Conservation (phyloP, 2,888 invertebrate genomes). For the Reticulitermes lucifugus region DNA sequence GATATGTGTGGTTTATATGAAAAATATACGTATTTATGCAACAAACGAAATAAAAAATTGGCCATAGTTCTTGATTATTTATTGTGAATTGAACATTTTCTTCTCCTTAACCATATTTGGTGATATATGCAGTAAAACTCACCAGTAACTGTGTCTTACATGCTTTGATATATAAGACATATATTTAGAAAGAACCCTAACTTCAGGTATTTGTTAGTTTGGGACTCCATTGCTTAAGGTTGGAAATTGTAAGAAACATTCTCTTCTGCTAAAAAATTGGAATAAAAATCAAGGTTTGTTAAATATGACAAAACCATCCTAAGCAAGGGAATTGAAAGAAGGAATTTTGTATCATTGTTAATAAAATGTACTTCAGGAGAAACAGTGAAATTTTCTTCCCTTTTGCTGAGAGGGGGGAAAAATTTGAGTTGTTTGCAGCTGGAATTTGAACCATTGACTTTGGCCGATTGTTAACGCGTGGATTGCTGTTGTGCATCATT, state of each 20-base stretch:
- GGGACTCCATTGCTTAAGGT: slow-evolving; percentile 39
- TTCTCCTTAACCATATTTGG: background rate
- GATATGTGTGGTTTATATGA: background rate
- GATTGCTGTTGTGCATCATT: background rate
- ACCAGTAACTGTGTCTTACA: too few species aligned
- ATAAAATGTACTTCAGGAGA: slow-evolving; percentile 27
- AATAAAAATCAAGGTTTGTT: too few species aligned
- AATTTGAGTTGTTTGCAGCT: slow-evolving; percentile 38
- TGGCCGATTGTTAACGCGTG: slow-evolving; percentile 40
- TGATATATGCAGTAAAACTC: too few species aligned
- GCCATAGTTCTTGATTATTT: background rate
- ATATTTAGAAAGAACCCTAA: too few species aligned
- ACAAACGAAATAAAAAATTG: background rate
- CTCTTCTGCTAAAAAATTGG: background rate
- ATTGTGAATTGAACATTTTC: background rate
- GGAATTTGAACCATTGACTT: slow-evolving; percentile 36
- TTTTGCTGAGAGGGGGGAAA: slow-evolving; percentile 40
- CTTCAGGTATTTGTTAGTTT: background rate
- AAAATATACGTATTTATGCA: background rate
- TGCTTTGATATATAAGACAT: too few species aligned
- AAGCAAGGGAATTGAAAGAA: slow-evolving; percentile 28
- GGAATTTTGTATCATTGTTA: slow-evolving; percentile 45
- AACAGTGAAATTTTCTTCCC: slow-evolving; percentile 39
- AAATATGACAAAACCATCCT: background rate
- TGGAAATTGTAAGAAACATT: background rate